Evolutionary conservation across 1,140 invertebrate genomes (phyloP), one percentile per base, ranked within the genome.

Genomic region (Bombus sylvicola): DNA sequence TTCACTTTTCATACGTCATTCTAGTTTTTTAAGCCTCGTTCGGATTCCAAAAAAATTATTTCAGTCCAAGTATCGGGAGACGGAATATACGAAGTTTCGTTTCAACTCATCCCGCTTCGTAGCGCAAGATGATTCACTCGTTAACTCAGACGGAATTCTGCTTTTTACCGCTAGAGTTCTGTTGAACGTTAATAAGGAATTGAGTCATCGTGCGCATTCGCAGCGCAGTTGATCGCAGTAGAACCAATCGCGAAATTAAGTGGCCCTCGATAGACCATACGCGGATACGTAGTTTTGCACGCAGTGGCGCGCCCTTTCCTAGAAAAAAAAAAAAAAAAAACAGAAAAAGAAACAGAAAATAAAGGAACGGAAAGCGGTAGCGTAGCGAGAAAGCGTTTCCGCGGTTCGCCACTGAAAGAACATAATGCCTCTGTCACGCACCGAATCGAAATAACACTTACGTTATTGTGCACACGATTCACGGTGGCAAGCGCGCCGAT

Each of bases 121-220:
- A 28, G 12, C 37, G 57, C 31, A 34, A 57, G 59, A 82, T 83
- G 74, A 82, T 43, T 83, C 77, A 87, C 39, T 87, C 13, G 77
- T 80, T 79, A 84, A 59, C 12, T 18, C 43, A 13, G n/a, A 76
- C 66, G 68, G 76, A 83, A 85, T 83, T 81, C 81, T 76, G 39
- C 47, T 72, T 89, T 68, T 85, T 85, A 41, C 80, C 57, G 34
- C 41, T 85, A 57, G 64, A 88, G 85, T 77, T 88, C 28, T 68
- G 72, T 68, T 72, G 18, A 37, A 71, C 81, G 31, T 59, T 43
- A 68, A 87, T 78, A 39, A 59, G 43, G 34, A 41, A 80, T 69
- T 87, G 81, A 90, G 64, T 90, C 66, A 88, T 53, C 80, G 47
- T 5, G 64, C 12, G 37, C 10, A n/a, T 31, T 37, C 34, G 43